Base-by-base conservation (phyloP, 2,113 vertebrate species). In the Paramormyrops kingsleyae region DNA sequence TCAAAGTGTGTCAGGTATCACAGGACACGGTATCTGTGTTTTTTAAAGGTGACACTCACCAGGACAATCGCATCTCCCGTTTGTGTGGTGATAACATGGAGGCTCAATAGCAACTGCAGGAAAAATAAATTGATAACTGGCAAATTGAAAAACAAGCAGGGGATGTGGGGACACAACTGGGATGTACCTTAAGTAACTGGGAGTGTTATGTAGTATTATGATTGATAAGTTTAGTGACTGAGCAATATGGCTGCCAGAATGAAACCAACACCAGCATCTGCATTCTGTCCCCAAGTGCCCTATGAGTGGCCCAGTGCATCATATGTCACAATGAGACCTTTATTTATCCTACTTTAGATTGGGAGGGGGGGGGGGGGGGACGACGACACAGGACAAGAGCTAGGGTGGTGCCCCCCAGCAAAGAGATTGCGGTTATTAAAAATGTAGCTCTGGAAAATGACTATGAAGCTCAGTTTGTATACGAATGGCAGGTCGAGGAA, bases 251-350 rank as follows among this genome's bases (percentile, higher is more conserved):
- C 70, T 31, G 70, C 59, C n/a, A 6, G 31, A 39, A 15, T 77
- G 31, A 39, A 77, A 77, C 70, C 70, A 39, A 13, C 31, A 31
- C 31, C 27, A 31, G 70, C 70, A 35, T 35, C 70, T 77, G 31
- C 70, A 39, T 80, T 19, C 31, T 42, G 35, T 42, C 35, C 74
- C 74, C 74, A 42, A 19, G 31, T 39, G 74, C 17, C 74, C 74
- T 42, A 15, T 17, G 74, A 42, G 4, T 39, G 35, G 74, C 13
- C 27, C 70, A 39, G 70, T 19, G 74, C 35, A 0, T 2, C 74
- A 80, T 80, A 42, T 80, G 74, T 80, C 35, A 80, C 62, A 42
- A 42, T 80, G 74, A 80, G 74, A 80, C 74, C 74, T 80, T 80
- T 80, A 80, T 80, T 80, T 80, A 19, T 39, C 17, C 35, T 42